Evolutionary conservation across 1,140 invertebrate species (phyloP), one percentile per base, ranked within the genome.

Genomic region (Hycleus cichorii): DNA sequence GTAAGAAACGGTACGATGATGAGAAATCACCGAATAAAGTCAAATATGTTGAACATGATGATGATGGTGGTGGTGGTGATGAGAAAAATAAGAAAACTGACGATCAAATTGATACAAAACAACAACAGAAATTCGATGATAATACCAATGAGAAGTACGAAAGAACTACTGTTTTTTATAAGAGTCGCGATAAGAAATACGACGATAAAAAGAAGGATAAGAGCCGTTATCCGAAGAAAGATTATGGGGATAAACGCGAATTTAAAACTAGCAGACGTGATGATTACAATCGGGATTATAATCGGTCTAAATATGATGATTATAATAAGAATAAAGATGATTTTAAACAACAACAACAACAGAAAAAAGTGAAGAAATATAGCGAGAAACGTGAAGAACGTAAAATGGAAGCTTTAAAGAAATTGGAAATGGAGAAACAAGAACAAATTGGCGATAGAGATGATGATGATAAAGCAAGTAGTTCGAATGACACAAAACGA

Each of bases 291-390:
- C 50, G 46, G 27, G 60, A 66, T 0, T 60, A 59, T 45, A 63
- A 64, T n/a, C 65, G 58, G 47, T 38, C 59, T 47, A 69, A 64
- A 55, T 59, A 60, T 56, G 68, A 70, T 47, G 68, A 67, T 25
- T 53, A 59, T 42, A 66, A 63, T 58, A 66, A 65, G 47, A 67
- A 69, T 49, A 18, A 57, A 9, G 4, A 24, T 40, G 18, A 47
- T 25, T 32, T 32, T 32, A 32, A 32, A 32, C 32, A 32, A 32
- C 12, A 39, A 32, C 12, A 39, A 4, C 47, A 59, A 32, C 50
- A 57, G 25, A 72, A 72, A 53, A 73, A 71, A 60, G 65, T 72
- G 4, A 75, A 74, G 54, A 73, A 74, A 47, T 75, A 75, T 56
- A 74, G 71, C 58, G 74, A 74, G 58, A 68, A 66, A 59, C 56